phyloP scores from a whole-genome alignment of 2,113 vertebrate species.

The Vulpes ferrilata region DNA sequence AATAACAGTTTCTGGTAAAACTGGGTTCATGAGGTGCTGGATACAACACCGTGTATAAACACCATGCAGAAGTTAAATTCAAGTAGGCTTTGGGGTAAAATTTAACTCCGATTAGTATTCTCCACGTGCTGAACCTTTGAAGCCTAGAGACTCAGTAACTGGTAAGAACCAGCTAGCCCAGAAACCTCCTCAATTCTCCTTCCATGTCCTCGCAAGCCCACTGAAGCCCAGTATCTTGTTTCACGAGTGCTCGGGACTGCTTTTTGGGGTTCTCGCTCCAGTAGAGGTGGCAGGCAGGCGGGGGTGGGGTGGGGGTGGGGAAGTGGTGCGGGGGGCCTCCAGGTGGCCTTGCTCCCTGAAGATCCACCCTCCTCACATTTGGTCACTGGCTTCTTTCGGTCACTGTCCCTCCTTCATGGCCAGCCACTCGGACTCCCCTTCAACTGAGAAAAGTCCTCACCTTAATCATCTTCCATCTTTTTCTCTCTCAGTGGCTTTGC shows the following conservation, averaged over 20 bases:
- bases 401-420: no score
- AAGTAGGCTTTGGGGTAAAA: background rate
- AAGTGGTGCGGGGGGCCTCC: no score
- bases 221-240: no score
- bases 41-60: background rate
- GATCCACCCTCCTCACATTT: background rate
- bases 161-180: background rate
- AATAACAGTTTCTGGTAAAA: background rate
- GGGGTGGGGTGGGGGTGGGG: background rate
- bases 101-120: background rate
- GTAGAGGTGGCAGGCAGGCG: background rate
- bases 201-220: background rate
- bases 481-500: background rate
- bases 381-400: no score
- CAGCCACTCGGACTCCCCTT: background rate
- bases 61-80: background rate
- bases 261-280: no score
- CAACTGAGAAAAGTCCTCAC: background rate
- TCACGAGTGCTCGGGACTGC: background rate
- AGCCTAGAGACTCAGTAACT: background rate
- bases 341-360: rapidly evolving
- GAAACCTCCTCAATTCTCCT: background rate
- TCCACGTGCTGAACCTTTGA: background rate
- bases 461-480: background rate
- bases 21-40: background rate